Evolutionary conservation across 2,797 vertebrate genomes (phyloP), one percentile per base, ranked within the genome.

Genomic region (Ibycter americanus): DNA sequence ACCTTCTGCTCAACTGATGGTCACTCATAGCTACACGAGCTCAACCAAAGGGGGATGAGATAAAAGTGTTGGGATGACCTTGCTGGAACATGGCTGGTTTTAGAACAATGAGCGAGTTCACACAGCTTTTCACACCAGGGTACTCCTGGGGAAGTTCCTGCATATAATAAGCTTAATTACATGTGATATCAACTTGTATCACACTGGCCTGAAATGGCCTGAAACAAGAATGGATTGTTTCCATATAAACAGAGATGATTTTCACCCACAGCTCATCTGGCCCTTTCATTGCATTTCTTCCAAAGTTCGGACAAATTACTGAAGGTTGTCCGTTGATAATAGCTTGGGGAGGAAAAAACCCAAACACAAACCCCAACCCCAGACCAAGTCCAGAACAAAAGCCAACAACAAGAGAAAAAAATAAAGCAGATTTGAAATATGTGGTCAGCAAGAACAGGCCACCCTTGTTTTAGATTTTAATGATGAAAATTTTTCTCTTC

Each of bases 401-500:
- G 5, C 15, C 40, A 96, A 32, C 61, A 70, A 86, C 51, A 92
- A 65, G 20, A 80, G 54, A 44, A 80, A 42, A 79, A 87, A 94
- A 90, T 88, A 95, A 84, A 89, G n/a, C 38, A 67, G 51, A 93
- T 78, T 51, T 95, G 96, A 98, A 98, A 97, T 97, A 96, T 89
- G 82, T 10, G 82, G 96, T 97, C 42, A 78, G 93, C 87, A 90
- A 97, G 78, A 97, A 97, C 97, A 97, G 97, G 93, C 97, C 95
- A 97, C 93, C 93, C 72, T 91, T 96, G 71, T 96, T 98, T 98
- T 97, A 96, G 91, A 97, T 94, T 96, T 97, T 98, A 98, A 98
- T 98, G 98, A 98, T 94, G 93, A 98, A 98, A 98, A 97, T 98
- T 98, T 98, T 98, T 98, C 96, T 98, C 93, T 97, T 95, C 96